Evolutionary conservation across 2,888 invertebrate species (phyloP), one percentile per base, ranked within the genome.

Genomic region (Dynastes tityus): DNA sequence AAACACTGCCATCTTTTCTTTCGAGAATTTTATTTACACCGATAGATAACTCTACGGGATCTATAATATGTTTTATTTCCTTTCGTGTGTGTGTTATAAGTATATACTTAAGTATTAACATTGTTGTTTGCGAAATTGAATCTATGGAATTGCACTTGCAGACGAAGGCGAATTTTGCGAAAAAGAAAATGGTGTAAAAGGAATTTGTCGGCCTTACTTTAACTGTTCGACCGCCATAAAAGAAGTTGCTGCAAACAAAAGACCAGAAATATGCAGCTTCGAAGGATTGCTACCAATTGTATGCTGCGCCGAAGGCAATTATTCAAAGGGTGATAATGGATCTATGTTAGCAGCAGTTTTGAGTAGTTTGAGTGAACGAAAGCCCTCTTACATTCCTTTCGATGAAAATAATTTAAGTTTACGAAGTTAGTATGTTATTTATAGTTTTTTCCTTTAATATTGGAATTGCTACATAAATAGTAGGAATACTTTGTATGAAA

Each of bases 231-330:
- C 61, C 16, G 77, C 76, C 13, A 61, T 78, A 37, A 13, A 61
- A 61, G 51, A 75, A 65, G 32, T 80, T 45, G 40, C n/a, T 58
- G 63, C 29, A 13, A 27, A 64, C 6, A 68, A 67, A 27, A 53
- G 32, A 3, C 78, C 79, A 9, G 45, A 77, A 63, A 61, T 79
- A 27, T 81, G 81, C 32, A 27, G 68, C 29, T 80, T 80, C 68
- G 55, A 78, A 8, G 61, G 78, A 11, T 51, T 63, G 11, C 16
- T 70, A 27, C 71, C 80, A 8, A 74, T 81, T 1, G 74, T 82
- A 22, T 82, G 82, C 29, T 82, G 82, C 73, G 74, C 2, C 32
- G 32, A 37, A 37, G 32, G 32, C 32, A 37, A 37, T 37, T 37
- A 0, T 37, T 37, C 32, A 37, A 2, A 37, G 32, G 0, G 5